Percentiles rank a stretch among this genome's conserved stretches.
Evolutionary conservation across 2,888 invertebrate genomes (phyloP).

Genomic region (Cylloceria caligata): DNA sequence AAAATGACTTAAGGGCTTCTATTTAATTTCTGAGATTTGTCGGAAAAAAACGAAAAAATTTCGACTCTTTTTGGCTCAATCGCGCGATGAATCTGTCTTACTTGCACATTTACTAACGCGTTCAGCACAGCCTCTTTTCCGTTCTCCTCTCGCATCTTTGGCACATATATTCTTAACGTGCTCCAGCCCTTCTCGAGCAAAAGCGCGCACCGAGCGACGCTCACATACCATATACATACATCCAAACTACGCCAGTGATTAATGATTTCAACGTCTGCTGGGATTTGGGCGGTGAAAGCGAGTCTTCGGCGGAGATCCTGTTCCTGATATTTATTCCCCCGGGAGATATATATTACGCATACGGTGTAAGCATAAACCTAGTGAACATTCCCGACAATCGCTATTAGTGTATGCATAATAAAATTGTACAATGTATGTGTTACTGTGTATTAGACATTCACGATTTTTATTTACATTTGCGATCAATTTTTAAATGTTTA

Average conservation of each 20-base stretch:
- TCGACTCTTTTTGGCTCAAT: too few relatives aligned
- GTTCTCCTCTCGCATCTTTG: too few relatives aligned
- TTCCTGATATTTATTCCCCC: conserved; percentile 60
- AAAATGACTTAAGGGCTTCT: too few relatives aligned
- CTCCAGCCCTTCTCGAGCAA: conserved; percentile 31
- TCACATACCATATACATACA: conserved; percentile 26
- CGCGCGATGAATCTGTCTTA: too few relatives aligned
- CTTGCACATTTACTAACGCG: too few relatives aligned
- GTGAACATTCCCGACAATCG: conserved; percentile 33
- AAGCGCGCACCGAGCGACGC: conserved; percentile 13
- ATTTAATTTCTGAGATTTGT: too few relatives aligned
- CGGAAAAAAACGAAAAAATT: too few relatives aligned
- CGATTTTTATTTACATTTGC: background rate
- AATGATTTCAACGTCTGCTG: conserved; percentile 62
- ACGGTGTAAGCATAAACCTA: conserved; percentile 25
- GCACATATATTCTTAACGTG: too few relatives aligned
- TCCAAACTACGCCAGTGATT: conserved; percentile 57
- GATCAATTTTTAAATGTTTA: background rate
- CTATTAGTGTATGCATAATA: conserved; percentile 31
- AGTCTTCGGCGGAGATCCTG: conserved; percentile 45
- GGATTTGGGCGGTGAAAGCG: conserved; percentile 58
- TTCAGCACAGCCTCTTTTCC: too few relatives aligned
- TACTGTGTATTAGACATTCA: background rate
- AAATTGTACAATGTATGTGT: background rate
- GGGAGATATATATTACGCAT: conserved; percentile 38